phyloP scores from a whole-genome alignment of 2,113 vertebrate species.

The Redunca redunca region DNA sequence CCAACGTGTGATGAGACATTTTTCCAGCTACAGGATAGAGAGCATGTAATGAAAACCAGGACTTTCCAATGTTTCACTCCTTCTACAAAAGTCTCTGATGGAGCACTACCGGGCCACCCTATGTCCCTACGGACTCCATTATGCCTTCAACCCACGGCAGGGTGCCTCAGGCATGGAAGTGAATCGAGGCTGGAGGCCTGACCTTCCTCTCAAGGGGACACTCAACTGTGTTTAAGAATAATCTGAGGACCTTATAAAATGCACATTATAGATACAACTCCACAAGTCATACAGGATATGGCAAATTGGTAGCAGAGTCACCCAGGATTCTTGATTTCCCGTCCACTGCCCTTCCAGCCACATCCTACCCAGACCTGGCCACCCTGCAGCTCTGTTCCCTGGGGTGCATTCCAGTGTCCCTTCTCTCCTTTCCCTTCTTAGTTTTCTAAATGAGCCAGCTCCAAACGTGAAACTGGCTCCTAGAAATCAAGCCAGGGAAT shows the following conservation, averaged over 20 bases:
- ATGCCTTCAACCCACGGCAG: background rate
- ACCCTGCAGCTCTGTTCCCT: background rate
- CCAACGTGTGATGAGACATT: background rate
- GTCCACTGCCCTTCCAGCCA: background rate
- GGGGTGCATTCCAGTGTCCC: background rate
- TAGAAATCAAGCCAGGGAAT: slow-evolving; percentile 80
- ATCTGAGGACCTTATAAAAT: background rate
- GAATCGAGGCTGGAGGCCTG: background rate
- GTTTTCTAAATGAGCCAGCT: slow-evolving; percentile 29
- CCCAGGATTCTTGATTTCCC: background rate
- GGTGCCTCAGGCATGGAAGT: background rate
- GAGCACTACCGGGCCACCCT: background rate
- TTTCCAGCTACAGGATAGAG: background rate
- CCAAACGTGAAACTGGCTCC: slow-evolving; percentile 71
- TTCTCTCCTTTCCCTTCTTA: slow-evolving; percentile 18
- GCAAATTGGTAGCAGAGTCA: background rate
- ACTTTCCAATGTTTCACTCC: background rate
- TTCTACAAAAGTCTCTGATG: background rate
- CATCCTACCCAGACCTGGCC: background rate
- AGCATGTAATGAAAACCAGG: background rate
- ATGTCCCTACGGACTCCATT: background rate
- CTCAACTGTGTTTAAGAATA: background rate
- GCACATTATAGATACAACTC: background rate
- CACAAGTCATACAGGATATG: background rate
- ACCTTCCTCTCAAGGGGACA: background rate